These are phyloP conservation scores for Clunio marinus DNA, from an alignment of 2,888 invertebrate genomes.

Conservation along the genomic window DNA sequence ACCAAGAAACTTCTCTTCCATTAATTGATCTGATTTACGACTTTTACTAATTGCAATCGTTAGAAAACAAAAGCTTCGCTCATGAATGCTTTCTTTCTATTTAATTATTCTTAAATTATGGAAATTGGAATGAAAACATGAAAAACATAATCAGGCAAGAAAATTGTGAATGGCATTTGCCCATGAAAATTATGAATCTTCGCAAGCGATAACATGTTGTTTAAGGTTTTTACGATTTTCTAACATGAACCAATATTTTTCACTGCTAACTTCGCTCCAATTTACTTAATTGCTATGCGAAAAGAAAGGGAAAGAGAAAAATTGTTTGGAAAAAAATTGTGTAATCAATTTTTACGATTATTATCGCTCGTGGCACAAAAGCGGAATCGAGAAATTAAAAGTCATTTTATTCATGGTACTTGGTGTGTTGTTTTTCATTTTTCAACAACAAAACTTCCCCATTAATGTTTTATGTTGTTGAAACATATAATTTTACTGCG, in stretches of 20 bases:
- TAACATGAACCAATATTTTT: not conserved
- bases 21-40: not conserved
- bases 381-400: not conserved
- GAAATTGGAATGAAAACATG: not conserved
- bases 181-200: not conserved
- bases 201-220: not conserved
- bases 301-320: not conserved
- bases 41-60: not conserved
- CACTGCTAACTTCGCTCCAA: not conserved
- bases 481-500: not conserved
- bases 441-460: not conserved
- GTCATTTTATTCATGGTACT: not conserved
- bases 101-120: not conserved
- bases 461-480: not conserved
- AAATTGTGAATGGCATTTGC: not conserved
- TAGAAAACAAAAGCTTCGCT: not conserved
- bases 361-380: not conserved
- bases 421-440: not conserved
- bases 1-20: not conserved
- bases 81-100: not conserved
- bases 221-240: not conserved
- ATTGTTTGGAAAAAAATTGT: not conserved
- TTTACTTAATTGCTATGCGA: conserved; percentile 34
- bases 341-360: conserved; percentile 18
- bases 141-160: not conserved